A percentile compares a stretch with the other conserved stretches of the same genome.
Conservation (phyloP, 2,888 invertebrate genomes). For the Neuroscelio doddi region DNA sequence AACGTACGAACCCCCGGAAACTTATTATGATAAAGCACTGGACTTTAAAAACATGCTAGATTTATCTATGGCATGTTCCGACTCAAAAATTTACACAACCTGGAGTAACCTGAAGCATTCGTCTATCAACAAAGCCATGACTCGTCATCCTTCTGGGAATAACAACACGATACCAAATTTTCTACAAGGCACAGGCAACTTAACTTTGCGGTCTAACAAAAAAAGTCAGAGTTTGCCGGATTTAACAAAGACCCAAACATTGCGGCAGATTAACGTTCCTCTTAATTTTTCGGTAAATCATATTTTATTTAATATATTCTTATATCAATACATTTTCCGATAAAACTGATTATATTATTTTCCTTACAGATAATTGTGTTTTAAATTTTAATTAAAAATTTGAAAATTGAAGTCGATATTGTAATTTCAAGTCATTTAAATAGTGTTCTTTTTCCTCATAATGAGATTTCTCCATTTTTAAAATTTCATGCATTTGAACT, state of each 20-base stretch:
- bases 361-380: too few species aligned
- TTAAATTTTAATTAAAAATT: too few species aligned
- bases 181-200: slow-evolving; percentile 55
- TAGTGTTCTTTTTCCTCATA: too few species aligned
- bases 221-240: slow-evolving; percentile 89
- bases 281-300: slow-evolving; percentile 81
- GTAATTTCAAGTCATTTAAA: too few species aligned
- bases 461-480: too few species aligned
- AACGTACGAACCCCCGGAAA: slow-evolving; percentile 61
- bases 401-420: too few species aligned
- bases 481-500: too few species aligned
- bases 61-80: slow-evolving; percentile 89
- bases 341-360: too few species aligned
- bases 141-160: slow-evolving; percentile 85
- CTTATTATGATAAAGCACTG: slow-evolving; percentile 60
- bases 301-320: too few species aligned
- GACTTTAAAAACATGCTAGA: slow-evolving; percentile 73
- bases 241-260: slow-evolving; percentile 69
- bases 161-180: slow-evolving; percentile 76
- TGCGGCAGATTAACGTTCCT: slow-evolving; percentile 58
- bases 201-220: slow-evolving; percentile 49
- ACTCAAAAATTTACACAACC: slow-evolving; percentile 87
- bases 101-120: slow-evolving; percentile 90
- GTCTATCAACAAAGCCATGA: slow-evolving; percentile 71
- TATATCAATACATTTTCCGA: too few species aligned